phyloP scores from a whole-genome alignment of 1,140 invertebrate species.

The Contarinia nasturtii region DNA sequence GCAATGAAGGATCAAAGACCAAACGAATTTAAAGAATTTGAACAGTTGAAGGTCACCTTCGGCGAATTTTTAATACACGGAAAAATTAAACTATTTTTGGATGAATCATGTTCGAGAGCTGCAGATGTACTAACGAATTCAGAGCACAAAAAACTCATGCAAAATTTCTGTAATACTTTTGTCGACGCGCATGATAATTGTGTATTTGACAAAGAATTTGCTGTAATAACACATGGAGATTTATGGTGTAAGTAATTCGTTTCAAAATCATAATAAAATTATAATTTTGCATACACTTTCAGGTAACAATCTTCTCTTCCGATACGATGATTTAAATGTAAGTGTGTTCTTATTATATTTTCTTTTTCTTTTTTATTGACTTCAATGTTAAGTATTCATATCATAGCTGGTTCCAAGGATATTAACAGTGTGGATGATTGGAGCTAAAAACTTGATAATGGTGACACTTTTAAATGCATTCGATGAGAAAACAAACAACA shows the following conservation, averaged over 20 bases:
- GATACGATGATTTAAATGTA: conserved; percentile 31
- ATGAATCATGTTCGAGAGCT: neutral
- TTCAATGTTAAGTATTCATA: neutral
- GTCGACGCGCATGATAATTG: neutral
- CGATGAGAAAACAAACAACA: no score
- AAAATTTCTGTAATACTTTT: neutral
- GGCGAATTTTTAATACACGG: neutral
- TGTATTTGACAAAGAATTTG: neutral
- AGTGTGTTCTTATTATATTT: conserved; percentile 15
- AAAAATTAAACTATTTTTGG: neutral
- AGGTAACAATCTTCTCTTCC: conserved; percentile 26
- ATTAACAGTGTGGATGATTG: no score
- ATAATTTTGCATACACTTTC: no score
- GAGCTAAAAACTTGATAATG: no score
- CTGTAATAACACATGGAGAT: conserved; percentile 8
- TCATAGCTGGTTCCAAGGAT: no score
- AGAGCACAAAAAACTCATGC: neutral
- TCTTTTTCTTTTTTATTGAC: conserved; percentile 4
- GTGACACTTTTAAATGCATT: no score
- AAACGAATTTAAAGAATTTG: neutral
- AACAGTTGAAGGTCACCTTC: neutral
- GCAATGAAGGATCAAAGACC: conserved; percentile 1
- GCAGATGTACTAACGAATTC: neutral
- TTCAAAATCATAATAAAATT: no score
- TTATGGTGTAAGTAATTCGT: no score